These are phyloP conservation scores for Sarcophaga bullata DNA, from an alignment of 1,140 invertebrate species.

Conservation along the genomic window DNA sequence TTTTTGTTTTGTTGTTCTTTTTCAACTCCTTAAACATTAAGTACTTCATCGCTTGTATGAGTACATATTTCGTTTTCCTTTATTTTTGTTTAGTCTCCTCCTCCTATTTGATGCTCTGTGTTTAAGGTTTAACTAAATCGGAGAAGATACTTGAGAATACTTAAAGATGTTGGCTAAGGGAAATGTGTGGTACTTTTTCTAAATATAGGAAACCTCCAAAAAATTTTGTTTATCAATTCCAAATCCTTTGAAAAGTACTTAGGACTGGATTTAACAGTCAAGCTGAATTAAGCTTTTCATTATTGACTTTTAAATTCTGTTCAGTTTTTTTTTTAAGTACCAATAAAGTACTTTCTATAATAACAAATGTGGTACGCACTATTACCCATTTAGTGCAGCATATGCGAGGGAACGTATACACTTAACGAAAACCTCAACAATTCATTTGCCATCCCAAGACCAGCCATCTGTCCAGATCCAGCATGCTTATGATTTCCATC, in stretches of 20 bases:
- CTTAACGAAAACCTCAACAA: conserved; percentile 2
- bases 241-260: not conserved
- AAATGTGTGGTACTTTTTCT: not conserved
- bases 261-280: not conserved
- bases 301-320: not conserved
- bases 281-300: not conserved
- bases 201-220: not conserved
- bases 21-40: not conserved
- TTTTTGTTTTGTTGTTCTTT: not conserved
- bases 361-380: not conserved
- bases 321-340: not conserved
- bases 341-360: too few species aligned
- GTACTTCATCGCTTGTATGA: conserved; percentile 2
- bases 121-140: conserved; percentile 9
- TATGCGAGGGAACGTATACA: not conserved
- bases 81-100: not conserved
- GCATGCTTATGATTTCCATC: not conserved
- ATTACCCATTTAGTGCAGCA: not conserved
- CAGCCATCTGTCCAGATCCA: not conserved
- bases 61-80: not conserved
- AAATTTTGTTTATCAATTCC: not conserved
- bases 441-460: not conserved
- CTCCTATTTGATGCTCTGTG: not conserved
- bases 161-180: not conserved
- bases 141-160: not conserved